These are phyloP conservation scores for Sebastes trivittatus DNA, from an alignment of 2,797 vertebrate genomes.

Conservation along the genomic window DNA sequence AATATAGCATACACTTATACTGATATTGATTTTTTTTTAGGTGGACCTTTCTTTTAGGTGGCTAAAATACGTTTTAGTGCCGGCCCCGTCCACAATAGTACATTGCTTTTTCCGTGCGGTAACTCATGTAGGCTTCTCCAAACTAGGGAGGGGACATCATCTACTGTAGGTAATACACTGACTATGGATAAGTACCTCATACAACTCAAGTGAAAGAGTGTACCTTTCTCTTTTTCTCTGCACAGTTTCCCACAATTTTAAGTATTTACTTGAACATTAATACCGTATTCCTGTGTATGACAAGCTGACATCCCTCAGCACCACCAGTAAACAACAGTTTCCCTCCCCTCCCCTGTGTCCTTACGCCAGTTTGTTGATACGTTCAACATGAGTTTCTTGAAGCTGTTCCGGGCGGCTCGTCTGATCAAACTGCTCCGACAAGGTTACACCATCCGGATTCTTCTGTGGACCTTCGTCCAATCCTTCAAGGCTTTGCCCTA, in stretches of 20 bases:
- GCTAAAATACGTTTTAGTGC: no score
- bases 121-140: no score
- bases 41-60: no score
- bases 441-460: constrained; percentile 97
- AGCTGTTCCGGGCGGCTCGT: constrained; percentile 95
- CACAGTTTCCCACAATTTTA: not conserved
- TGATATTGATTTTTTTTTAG: no score
- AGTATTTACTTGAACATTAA: not conserved
- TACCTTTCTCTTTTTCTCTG: not conserved
- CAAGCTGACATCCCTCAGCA: not conserved
- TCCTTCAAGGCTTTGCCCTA: constrained; percentile 99
- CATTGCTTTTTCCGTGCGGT: no score
- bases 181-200: not conserved
- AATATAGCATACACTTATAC: no score
- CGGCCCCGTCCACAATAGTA: no score
- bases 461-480: constrained; percentile 98
- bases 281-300: not conserved
- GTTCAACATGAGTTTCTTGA: constrained; percentile 98
- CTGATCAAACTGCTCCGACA: constrained; percentile 97
- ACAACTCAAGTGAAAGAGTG: not conserved
- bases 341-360: not conserved
- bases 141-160: no score
- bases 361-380: constrained; percentile 84
- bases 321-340: not conserved
- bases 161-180: no score